Base-by-base conservation (phyloP, 2,113 vertebrate species). In the Mormoops blainvillei region DNA sequence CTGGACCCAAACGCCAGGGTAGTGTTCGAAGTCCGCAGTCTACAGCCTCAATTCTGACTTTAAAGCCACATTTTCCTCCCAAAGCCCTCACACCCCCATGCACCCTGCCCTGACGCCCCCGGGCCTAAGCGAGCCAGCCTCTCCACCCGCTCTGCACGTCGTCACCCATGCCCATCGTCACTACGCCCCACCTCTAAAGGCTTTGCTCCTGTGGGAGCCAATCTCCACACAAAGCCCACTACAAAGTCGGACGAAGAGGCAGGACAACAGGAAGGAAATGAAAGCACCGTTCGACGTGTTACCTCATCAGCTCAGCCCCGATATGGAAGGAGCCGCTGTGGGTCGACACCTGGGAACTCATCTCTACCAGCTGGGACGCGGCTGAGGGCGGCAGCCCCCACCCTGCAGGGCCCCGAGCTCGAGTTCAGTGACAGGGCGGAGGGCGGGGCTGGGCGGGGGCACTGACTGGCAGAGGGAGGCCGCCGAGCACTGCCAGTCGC, bases 111-210 rank as follows among this genome's bases (percentile, higher is more conserved):
- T 10, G 56, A 24, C 58, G 4, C 58, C 61, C 19, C 31, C 28
- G 38, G 58, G 19, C 61, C 20, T 15, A 12, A 16, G 31, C 31
- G 7, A 15, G 5, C 82, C 15, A 1, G 19, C 38, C 8, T 45
- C 33, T 5, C 33, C 38, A 1, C 36, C 18, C 2, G 0, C 26
- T 26, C 43, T 26, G 1, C 20, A 26, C 0, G 14, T 7, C 24
- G 10, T 6, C 8, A 71, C 58, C 70, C 38, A 13, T 0, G 19
- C 5, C 82, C 38, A 7, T 5, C n/a, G 10, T 7, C n/a, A 33
- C 22, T 43, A 54, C 54, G 11, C 3, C 18, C 6, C 18, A 38
- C 4, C 48, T 16, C 50, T 19, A 3, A 56, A 19, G 3, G 78
- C 38, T 20, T 12, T 1, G 5, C 6, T 45, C 50, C 43, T 36